Base-by-base conservation (phyloP, 2,888 invertebrate species). In the Agrypnus murinus region DNA sequence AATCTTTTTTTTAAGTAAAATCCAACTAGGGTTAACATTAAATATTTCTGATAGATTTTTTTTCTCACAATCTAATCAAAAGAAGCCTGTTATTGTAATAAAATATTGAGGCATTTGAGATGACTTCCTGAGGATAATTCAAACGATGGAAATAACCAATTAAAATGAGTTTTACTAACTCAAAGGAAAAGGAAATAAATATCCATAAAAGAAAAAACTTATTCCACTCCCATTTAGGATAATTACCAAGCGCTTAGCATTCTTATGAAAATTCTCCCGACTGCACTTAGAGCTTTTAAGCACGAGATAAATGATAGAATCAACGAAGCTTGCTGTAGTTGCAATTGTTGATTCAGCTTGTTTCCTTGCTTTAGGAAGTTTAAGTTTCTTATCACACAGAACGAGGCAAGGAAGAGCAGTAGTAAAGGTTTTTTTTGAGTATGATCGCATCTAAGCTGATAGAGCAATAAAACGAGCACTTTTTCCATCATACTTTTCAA, bases 291-390 rank as follows among this genome's bases (percentile, higher is more conserved):
- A 34, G 34, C 38, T 36, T 55, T 14, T n/a, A 40, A 55, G 36
- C 10, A 36, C 32, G 36, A 34, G 55, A 55, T 55, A 55, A 55
- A 55, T 36, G 55, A 55, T 15, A 9, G n/a, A 25, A 6, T 10
- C 48, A 48, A 48, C 40, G 32, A 31, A n/a, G 17, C 36, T 34
- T 53, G 34, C 15, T 34, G 31, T 55, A 17, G 36, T 17, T 34
- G 14, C 36, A 55, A 8, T 38, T 55, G 55, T 55, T 55, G 36
- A 38, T 55, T 55, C 36, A 55, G 55, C 36, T 12, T 9, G 38
- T 36, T 36, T 55, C 55, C 36, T 55, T 36, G n/a, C 40, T 36
- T 36, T 12, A 40, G 40, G 31, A 25, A 25, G 31, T 50, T 50
- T 43, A 43, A 15, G 15, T 43, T 15, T 43, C 7, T 43, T 43